Evolutionary conservation across 2,113 vertebrate species (phyloP).

Genomic region (Taurulus bubalis): DNA sequence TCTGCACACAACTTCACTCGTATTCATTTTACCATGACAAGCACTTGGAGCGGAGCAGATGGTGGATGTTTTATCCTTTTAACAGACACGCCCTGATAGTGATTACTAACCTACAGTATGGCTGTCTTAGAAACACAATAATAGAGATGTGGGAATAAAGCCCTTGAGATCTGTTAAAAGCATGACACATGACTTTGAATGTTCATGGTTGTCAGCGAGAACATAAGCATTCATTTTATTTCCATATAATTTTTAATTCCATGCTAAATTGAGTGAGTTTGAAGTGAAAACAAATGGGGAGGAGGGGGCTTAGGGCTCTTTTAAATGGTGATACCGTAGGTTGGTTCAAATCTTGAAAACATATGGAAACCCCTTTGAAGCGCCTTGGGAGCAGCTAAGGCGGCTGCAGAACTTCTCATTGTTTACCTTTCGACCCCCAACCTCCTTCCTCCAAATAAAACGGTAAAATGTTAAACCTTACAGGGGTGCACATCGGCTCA

Average conservation of each 20-base stretch:
- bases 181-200: constrained; percentile 15
- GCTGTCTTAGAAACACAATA: constrained; percentile 32
- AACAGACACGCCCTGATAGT: constrained; percentile 59
- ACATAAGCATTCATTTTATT: constrained; percentile 13
- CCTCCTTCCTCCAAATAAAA: constrained; percentile 72
- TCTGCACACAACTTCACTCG: constrained; percentile 42
- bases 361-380: constrained; percentile 79
- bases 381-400: constrained; percentile 70
- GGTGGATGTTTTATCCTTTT: constrained; percentile 58
- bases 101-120: constrained; percentile 40
- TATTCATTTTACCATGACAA: constrained; percentile 64
- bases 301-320: background rate
- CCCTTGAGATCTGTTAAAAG: constrained; percentile 26
- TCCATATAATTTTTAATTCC: constrained; percentile 20
- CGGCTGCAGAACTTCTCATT: constrained; percentile 73
- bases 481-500: constrained; percentile 75
- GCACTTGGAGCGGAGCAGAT: constrained; percentile 54
- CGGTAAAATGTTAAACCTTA: constrained; percentile 72
- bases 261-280: constrained; percentile 5
- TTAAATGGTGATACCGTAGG: constrained; percentile 61
- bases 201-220: constrained; percentile 19
- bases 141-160: constrained; percentile 16
- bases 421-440: constrained; percentile 80
- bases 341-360: constrained; percentile 76
- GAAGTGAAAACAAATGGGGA: constrained; percentile 40